Evolutionary conservation across 53 echinoderm and acorn worm species (phyloP).

Genomic region (Apostichopus leukothele): DNA sequence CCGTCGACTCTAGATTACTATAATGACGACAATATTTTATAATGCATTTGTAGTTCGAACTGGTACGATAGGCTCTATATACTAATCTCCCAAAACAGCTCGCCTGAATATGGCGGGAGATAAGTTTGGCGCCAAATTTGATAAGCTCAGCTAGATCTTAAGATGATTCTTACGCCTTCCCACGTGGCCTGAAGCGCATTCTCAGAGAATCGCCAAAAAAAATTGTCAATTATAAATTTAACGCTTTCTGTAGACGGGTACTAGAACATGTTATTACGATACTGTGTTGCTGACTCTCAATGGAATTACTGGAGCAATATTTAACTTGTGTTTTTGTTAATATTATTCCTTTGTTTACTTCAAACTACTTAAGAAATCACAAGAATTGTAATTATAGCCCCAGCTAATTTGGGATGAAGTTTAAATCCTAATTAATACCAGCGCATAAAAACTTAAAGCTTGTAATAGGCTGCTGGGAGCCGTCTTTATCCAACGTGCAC

Average conservation of each 20-base stretch:
- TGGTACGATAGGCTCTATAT: too few species aligned
- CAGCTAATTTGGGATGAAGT: slow-evolving; percentile 30
- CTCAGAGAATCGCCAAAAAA: slow-evolving; percentile 17
- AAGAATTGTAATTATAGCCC: slow-evolving; percentile 36
- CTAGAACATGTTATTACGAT: slow-evolving; percentile 17
- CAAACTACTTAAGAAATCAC: slow-evolving; percentile 1
- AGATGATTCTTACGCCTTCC: slow-evolving; percentile 41
- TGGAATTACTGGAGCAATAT: slow-evolving; percentile 35
- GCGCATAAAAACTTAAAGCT: slow-evolving; percentile 1
- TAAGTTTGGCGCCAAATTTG: slow-evolving; percentile 40
- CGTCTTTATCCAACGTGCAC: neutral
- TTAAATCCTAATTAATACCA: slow-evolving; percentile 33
- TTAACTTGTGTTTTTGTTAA: neutral
- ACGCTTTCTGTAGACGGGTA: slow-evolving; percentile 28
- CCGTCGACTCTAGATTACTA: too few species aligned
- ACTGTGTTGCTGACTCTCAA: neutral
- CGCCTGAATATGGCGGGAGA: slow-evolving; percentile 29
- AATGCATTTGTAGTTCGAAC: too few species aligned
- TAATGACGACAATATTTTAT: too few species aligned
- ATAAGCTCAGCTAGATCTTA: slow-evolving; percentile 38
- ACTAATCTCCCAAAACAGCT: slow-evolving; percentile 4
- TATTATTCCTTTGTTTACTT: neutral
- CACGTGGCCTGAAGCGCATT: slow-evolving; percentile 40
- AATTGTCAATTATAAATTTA: slow-evolving; percentile 42
- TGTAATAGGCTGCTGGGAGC: neutral